A percentile compares a stretch with the other conserved stretches of the same genome.
Conservation (phyloP, 2,797 vertebrate species). For the Aphelocoma californica region DNA sequence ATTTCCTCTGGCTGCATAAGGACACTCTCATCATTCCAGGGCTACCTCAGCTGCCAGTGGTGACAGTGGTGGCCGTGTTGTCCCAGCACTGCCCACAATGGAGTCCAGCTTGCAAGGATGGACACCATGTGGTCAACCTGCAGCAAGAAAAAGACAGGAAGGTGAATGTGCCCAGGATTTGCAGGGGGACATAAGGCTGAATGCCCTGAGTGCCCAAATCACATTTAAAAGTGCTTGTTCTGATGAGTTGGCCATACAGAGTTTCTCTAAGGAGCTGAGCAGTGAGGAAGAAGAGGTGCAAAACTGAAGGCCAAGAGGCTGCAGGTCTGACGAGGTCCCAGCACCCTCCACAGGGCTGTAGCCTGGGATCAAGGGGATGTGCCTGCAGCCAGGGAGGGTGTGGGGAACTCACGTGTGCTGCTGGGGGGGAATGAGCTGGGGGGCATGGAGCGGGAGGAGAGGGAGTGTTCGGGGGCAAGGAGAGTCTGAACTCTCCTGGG, state of each 20-base stretch:
- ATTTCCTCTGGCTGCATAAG: background rate
- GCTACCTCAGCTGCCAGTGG: background rate
- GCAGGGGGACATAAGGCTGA: background rate
- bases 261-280: background rate
- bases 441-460: background rate
- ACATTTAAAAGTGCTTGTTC: background rate
- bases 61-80: background rate
- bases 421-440: background rate
- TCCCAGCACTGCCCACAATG: background rate
- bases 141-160: background rate
- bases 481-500: background rate
- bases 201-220: background rate
- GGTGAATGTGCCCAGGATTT: background rate
- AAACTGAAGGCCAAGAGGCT: background rate
- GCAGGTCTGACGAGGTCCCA: background rate
- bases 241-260: background rate
- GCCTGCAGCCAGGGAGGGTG: background rate
- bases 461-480: background rate
- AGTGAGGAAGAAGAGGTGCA: background rate
- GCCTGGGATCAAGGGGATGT: background rate
- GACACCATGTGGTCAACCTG: no score
- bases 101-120: background rate
- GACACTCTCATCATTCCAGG: background rate
- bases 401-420: background rate
- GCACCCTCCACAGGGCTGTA: background rate